Evolutionary conservation across 2,113 vertebrate genomes (phyloP).

Genomic region (Dipodomys ordii): DNA sequence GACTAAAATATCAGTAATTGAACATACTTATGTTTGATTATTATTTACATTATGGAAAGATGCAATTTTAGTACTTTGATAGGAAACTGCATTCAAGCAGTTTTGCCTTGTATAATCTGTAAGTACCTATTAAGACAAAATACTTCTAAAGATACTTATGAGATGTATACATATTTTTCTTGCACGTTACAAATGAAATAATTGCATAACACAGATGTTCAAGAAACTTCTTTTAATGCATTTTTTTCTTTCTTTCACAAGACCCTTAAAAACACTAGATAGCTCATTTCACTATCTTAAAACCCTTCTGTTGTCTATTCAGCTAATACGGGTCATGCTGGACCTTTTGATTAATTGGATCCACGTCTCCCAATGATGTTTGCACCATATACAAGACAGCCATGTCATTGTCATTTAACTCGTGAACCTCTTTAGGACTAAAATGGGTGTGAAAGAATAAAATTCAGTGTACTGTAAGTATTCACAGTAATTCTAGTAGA

Average conservation of each 20-base stretch:
- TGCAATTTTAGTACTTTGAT: constrained; percentile 89
- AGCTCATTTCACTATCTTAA: constrained; percentile 90
- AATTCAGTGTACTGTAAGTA: constrained; percentile 87
- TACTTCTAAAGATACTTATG: constrained; percentile 96
- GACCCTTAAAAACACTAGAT: constrained; percentile 90
- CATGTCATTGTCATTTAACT: constrained; percentile 84
- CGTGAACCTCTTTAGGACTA: constrained; percentile 86
- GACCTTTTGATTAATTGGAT: constrained; percentile 83
- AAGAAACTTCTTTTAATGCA: constrained; percentile 75
- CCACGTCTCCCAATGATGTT: constrained; percentile 81
- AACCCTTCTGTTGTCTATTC: constrained; percentile 83
- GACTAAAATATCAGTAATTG: constrained; percentile 91
- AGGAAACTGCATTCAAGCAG: constrained; percentile 90
- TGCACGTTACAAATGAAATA: constrained; percentile 97
- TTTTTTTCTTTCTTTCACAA: constrained; percentile 84
- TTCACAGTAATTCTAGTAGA: constrained; percentile 87
- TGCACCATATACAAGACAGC: constrained; percentile 80
- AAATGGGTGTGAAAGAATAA: constrained; percentile 85
- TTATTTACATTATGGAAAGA: constrained; percentile 86
- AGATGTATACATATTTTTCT: constrained; percentile 98
- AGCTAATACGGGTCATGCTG: constrained; percentile 83
- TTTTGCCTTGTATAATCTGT: constrained; percentile 96
- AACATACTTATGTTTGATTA: constrained; percentile 92
- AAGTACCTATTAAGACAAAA: constrained; percentile 96
- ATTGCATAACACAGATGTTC: constrained; percentile 84